A percentile compares a stretch with the other conserved stretches of the same genome.
phyloP scores from a whole-genome alignment of 2,797 vertebrate genomes.

The Chaenodraco wilsoni region DNA sequence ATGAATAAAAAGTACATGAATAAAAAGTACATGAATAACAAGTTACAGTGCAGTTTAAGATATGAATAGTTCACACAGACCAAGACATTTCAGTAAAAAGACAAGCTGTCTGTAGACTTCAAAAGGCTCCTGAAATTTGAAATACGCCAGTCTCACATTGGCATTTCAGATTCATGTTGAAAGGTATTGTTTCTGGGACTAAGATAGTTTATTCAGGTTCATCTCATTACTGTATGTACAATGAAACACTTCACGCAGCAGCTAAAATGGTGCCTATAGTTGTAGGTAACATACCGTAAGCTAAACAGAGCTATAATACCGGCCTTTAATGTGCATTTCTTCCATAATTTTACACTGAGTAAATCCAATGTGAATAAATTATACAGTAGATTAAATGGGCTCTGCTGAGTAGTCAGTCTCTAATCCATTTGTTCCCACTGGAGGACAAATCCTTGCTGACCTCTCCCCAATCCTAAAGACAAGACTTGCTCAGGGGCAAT shows the following conservation, averaged over 20 bases:
- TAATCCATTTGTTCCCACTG: constrained; percentile 67
- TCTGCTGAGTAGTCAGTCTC: constrained; percentile 58
- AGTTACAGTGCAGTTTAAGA: too few species aligned
- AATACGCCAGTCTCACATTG: constrained; percentile 27
- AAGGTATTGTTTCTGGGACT: constrained; percentile 15
- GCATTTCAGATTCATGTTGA: constrained; percentile 26
- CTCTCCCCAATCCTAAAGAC: constrained; percentile 48
- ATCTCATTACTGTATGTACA: constrained; percentile 14
- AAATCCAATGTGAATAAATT: constrained; percentile 68
- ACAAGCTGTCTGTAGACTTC: background rate
- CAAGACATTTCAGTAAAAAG: constrained; percentile 15
- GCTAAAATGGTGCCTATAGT: constrained; percentile 5
- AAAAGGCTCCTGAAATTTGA: constrained; percentile 23
- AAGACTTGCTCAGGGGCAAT: constrained; percentile 32
- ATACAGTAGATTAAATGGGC: constrained; percentile 64
- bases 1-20: too few species aligned
- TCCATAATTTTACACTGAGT: constrained; percentile 43
- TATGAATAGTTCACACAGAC: constrained; percentile 22
- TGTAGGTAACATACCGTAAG: constrained; percentile 19
- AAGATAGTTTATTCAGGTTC: constrained; percentile 6
- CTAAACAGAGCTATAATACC: constrained; percentile 16
- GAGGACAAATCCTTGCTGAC: constrained; percentile 64
- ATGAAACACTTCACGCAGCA: background rate
- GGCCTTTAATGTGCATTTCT: constrained; percentile 30
- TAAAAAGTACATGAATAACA: too few species aligned